phyloP scores from a whole-genome alignment of 2,113 vertebrate genomes.

The Aepyceros melampus region DNA sequence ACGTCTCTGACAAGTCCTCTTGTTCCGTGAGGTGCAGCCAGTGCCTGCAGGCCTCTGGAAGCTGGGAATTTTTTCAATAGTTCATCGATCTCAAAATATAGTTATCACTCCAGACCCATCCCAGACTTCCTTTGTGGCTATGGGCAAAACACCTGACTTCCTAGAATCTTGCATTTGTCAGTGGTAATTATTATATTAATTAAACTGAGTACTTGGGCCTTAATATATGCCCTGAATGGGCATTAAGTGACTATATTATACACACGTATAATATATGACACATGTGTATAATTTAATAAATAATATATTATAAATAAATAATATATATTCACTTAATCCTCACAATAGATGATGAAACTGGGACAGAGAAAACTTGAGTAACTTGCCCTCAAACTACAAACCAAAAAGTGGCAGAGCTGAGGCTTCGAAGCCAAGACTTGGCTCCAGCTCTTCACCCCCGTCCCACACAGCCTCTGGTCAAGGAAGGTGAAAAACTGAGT shows the following conservation, averaged over 20 bases:
- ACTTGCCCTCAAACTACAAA: neutral
- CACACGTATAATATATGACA: neutral
- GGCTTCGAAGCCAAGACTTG: neutral
- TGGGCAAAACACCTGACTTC: neutral
- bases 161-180: neutral
- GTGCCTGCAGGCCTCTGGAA: neutral
- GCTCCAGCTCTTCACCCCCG: neutral
- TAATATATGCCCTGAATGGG: neutral
- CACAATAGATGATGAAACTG: neutral
- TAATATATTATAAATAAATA: neutral
- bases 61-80: neutral
- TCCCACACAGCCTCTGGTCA: neutral
- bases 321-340: neutral
- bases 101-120: neutral
- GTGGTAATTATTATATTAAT: neutral
- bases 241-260: neutral
- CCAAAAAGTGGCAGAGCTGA: neutral
- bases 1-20: neutral
- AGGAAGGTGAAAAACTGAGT: neutral
- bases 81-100: neutral
- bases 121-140: neutral
- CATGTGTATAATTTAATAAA: neutral
- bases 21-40: neutral
- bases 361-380: neutral
- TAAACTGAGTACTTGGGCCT: neutral